Conservation (phyloP, 2,797 vertebrate genomes). For the Cygnus olor region DNA sequence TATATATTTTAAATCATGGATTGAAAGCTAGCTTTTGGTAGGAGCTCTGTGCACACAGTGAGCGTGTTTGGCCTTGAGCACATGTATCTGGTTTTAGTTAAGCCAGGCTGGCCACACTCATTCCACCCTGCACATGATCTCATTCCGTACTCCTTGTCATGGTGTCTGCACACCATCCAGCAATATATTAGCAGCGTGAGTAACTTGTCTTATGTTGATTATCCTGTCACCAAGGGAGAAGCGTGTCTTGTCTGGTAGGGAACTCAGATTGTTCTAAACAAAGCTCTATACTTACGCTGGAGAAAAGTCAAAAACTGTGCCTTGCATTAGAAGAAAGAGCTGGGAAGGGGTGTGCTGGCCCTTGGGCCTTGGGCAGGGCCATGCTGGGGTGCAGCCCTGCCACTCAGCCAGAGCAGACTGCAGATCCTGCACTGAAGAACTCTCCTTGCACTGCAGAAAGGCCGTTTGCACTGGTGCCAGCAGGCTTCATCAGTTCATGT, state of each 20-base stretch:
- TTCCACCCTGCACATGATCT: conserved; percentile 58
- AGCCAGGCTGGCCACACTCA: conserved; percentile 55
- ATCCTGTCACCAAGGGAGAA: conserved; percentile 51
- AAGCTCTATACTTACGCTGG: not conserved
- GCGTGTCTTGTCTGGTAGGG: conserved; percentile 31
- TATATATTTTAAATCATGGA: not conserved
- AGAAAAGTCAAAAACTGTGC: not conserved
- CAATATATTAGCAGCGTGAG: conserved; percentile 37
- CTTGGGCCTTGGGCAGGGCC: not conserved
- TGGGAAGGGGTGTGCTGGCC: not conserved
- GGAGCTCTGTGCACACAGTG: conserved; percentile 8
- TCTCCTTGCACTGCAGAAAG: not conserved
- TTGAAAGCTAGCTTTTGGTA: conserved; percentile 32
- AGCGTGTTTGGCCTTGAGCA: conserved; percentile 37
- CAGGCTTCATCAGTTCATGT: not conserved
- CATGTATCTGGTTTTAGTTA: conserved; percentile 56
- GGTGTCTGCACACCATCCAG: conserved; percentile 55
- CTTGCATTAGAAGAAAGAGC: not conserved
- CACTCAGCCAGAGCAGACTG: not conserved
- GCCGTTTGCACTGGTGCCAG: not conserved
- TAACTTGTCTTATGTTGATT: conserved; percentile 41
- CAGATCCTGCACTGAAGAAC: not conserved
- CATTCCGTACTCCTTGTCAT: conserved; percentile 45
- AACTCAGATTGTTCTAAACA: conserved; percentile 20
- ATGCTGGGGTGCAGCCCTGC: not conserved